Evolutionary conservation across 2,888 invertebrate species (phyloP).

Genomic region (Lumbricus terrestris): DNA sequence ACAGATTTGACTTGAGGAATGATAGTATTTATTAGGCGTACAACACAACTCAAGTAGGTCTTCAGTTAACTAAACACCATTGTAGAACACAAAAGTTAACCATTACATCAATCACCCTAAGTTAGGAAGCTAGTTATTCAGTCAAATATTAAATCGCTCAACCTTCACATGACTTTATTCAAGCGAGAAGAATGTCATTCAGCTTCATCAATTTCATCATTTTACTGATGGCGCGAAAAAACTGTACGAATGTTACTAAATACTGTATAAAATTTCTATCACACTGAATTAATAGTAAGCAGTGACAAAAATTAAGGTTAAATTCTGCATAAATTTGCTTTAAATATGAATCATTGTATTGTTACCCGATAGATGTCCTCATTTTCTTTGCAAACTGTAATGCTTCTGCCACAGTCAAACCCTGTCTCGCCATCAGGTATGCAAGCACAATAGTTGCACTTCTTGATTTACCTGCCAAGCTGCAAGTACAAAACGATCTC

Average conservation of each 20-base stretch:
- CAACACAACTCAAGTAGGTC: slow-evolving; percentile 25
- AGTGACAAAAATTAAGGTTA: not conserved
- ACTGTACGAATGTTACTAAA: not conserved
- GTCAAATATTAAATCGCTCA: not conserved
- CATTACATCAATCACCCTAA: not conserved
- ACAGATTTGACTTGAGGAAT: too few species aligned
- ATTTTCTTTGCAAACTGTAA: slow-evolving; percentile 61
- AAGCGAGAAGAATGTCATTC: not conserved
- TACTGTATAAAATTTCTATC: not conserved
- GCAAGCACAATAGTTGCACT: slow-evolving; percentile 84
- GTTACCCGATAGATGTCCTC: slow-evolving; percentile 40
- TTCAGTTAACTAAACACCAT: not conserved
- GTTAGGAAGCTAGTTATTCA: not conserved
- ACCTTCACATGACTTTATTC: not conserved
- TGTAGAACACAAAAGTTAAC: not conserved
- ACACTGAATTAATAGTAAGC: not conserved
- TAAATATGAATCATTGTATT: not conserved
- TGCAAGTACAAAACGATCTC: slow-evolving; percentile 52
- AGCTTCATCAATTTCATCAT: not conserved
- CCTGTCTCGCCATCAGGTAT: slow-evolving; percentile 81
- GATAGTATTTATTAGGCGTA: slow-evolving; percentile 57
- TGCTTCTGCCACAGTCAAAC: slow-evolving; percentile 73
- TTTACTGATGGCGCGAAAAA: not conserved
- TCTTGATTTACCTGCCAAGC: slow-evolving; percentile 85
- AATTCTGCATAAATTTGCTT: not conserved